Conservation (phyloP, 2,797 vertebrate species). For the Tragopan temminckii region DNA sequence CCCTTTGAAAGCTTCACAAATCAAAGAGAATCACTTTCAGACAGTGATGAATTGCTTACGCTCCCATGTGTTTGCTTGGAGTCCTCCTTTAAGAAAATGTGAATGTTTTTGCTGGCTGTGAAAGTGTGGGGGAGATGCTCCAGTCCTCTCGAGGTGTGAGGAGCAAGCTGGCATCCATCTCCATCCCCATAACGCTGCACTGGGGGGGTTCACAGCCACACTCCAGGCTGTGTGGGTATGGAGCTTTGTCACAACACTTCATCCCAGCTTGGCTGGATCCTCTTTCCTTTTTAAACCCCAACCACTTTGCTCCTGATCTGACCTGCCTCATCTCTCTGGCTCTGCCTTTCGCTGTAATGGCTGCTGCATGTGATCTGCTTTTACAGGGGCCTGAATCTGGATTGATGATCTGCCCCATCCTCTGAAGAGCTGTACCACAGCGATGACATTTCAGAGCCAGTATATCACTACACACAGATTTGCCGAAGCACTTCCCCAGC, state of each 20-base stretch:
- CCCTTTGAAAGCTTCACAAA: background rate
- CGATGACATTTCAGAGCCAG: background rate
- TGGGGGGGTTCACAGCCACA: background rate
- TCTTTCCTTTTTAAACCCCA: background rate
- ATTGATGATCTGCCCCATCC: background rate
- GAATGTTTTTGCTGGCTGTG: background rate
- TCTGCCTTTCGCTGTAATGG: background rate
- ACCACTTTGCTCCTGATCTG: background rate
- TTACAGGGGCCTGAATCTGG: background rate
- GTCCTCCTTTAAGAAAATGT: background rate
- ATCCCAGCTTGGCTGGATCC: rapidly evolving
- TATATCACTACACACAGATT: rapidly evolving
- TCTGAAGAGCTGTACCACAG: background rate
- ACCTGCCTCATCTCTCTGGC: background rate
- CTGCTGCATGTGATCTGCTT: background rate
- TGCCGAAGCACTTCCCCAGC: background rate
- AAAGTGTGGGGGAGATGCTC: background rate
- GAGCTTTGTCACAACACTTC: background rate
- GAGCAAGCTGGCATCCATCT: background rate
- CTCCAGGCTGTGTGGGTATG: background rate
- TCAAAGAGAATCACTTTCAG: background rate
- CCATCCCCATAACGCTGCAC: rapidly evolving
- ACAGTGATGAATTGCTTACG: rapidly evolving
- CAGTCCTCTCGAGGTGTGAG: background rate
- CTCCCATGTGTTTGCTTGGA: background rate